Evolutionary conservation across 2,113 vertebrate genomes (phyloP), one percentile per base, ranked within the genome.

Genomic region (Thryonomys swinderianus): DNA sequence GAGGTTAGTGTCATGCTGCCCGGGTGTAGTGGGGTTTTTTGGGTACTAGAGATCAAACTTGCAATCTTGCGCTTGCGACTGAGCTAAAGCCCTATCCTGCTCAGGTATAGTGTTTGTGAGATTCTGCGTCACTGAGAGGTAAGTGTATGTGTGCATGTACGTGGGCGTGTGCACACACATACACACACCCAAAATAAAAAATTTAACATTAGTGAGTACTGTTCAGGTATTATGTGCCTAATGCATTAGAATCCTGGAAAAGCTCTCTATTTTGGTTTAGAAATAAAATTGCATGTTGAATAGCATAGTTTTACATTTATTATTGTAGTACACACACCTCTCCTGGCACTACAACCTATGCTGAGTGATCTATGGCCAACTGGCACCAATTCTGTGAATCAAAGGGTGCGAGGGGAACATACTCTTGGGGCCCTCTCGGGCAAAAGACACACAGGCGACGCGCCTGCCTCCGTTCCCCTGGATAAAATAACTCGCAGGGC

Each of bases 181-280:
- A 12, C 11, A 32, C 64, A 14, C 1, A 18, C 45, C 59, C 37
- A 37, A 89, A 73, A 89, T 45, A 85, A 62, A 78, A 83, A 20
- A 42, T 48, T 4, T 76, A 20, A 80, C 62, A 57, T 76, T 76
- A 66, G 30, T 23, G 9, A 7, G 18, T 16, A 23, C 69, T 51
- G 23, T 67, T 91, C 45, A 85, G 76, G 81, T 55, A 73, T 69
- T 85, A 91, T 11, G 57, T 79, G 96, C 95, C 97, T 94, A 97
- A 97, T 96, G 96, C 96, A 86, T 89, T 88, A 18, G 91, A 88
- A 96, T 92, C 96, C 93, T 94, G 93, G 81, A 96, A 96, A 97
- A 97, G 96, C 96, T 98, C 96, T 97, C 88, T 76, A 88, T 94
- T 97, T 25, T 95, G 95, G 96, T 87, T 94, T 87, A 97, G 90